Base-by-base conservation (phyloP, 2,888 invertebrate species). In the Molorchus minor region DNA sequence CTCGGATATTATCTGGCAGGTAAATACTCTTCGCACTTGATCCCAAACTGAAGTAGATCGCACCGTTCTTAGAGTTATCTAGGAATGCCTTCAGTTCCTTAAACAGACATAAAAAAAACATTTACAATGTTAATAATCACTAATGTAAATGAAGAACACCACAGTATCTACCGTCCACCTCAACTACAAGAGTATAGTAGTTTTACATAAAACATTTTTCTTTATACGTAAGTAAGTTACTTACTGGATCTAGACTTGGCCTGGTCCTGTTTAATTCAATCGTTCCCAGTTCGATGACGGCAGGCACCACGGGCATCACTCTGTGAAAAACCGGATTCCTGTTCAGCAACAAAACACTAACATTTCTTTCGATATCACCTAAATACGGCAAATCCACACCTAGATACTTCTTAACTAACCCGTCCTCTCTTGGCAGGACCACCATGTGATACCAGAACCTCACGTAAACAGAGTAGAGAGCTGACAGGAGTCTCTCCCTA, bases 21-120 rank as follows among this genome's bases (percentile, higher is more conserved):
- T 43, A 55, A 2, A 20, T 53, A 8, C 46, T 40, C n/a, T 52
- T 33, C 45, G 63, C 56, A 40, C 62, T 65, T 4, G 67, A 62
- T 7, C 71, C 71, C 21, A 72, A 58, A 56, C 70, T 72, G 52
- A 72, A 69, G 51, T 71, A 72, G 8, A 72, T 46, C 3, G 63
- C 63, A 5, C 69, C 71, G 10, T 64, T 44, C 36, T 55, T 60
- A 5, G 69, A 67, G 13, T 63, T 45, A 40, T 72, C 68, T 40
- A 72, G 36, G 41, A 71, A 65, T 30, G 52, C 12, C 47, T 69
- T 35, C n/a, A 72, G 47, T 35, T 62, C 52, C 71, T 71, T 46
- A 53, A 63, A 58, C 44, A 19, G 19, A 13, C 38, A 12, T 35
- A 5, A 12, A 13, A 13, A 3, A 35, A 13, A 12, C 13, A n/a